Percentiles rank a stretch among this genome's conserved stretches.
phyloP scores from a whole-genome alignment of 64 coral and sea anemone species.

The Stichodactyla mertensii region DNA sequence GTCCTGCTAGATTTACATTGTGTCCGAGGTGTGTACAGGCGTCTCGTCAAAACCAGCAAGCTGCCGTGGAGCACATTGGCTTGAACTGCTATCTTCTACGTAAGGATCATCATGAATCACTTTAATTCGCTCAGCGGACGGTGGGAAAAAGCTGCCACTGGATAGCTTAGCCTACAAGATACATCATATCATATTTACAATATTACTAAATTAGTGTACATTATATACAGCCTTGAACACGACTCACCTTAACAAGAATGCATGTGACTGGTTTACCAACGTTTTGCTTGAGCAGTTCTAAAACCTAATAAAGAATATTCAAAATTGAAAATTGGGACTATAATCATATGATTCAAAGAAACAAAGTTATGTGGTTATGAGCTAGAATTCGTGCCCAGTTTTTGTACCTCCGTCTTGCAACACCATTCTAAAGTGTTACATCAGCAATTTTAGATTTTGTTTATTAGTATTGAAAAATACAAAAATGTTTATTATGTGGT shows the following conservation, averaged over 20 bases:
- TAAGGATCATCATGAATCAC: slow-evolving; percentile 67
- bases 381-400: no score
- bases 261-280: slow-evolving; percentile 56
- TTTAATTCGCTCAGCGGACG: slow-evolving; percentile 50
- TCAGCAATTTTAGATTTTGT: no score
- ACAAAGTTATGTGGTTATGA: no score
- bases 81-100: slow-evolving; percentile 10
- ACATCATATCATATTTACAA: background rate
- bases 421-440: no score
- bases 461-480: no score
- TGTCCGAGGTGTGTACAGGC: slow-evolving; percentile 72
- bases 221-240: background rate
- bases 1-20: slow-evolving; percentile 44
- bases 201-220: background rate
- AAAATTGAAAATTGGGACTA: no score
- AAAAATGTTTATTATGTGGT: no score
- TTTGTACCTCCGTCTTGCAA: no score
- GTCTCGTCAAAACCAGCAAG: slow-evolving; percentile 77
- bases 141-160: slow-evolving; percentile 55
- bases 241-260: slow-evolving; percentile 71
- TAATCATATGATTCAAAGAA: no score
- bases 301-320: slow-evolving; percentile 30
- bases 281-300: slow-evolving; percentile 63
- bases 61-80: slow-evolving; percentile 54
- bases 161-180: slow-evolving; percentile 42